Evolutionary conservation across 2,888 invertebrate genomes (phyloP).

Genomic region (Seladonia tumulorum): DNA sequence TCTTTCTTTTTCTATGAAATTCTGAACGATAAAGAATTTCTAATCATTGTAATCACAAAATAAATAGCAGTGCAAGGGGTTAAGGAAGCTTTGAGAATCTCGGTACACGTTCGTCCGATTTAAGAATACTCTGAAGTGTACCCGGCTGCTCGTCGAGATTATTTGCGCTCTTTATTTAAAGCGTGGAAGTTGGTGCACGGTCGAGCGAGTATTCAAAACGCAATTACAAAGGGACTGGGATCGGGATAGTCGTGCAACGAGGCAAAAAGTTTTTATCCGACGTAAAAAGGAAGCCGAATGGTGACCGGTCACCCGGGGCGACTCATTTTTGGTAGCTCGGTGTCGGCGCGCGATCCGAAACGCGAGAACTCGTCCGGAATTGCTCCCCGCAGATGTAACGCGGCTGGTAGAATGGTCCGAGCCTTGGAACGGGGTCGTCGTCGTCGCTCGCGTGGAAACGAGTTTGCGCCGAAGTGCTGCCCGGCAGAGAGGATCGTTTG

Average conservation of each 20-base stretch:
- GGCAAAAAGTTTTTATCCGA: not conserved
- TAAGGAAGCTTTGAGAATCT: no score
- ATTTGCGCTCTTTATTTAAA: not conserved
- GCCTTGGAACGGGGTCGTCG: conserved; percentile 61
- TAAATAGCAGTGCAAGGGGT: no score
- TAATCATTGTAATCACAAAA: no score
- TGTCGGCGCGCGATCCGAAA: conserved; percentile 64
- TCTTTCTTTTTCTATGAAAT: no score
- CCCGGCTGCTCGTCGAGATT: not conserved
- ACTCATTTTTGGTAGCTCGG: conserved; percentile 70
- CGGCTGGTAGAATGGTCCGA: conserved; percentile 6
- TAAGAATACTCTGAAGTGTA: not conserved
- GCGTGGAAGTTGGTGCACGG: not conserved
- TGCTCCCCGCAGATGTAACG: conserved; percentile 52
- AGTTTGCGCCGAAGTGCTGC: conserved; percentile 66
- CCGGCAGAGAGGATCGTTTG: conserved; percentile 67
- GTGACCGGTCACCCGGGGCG: conserved; percentile 31
- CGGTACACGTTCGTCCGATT: no score
- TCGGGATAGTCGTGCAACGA: not conserved
- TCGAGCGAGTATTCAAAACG: not conserved
- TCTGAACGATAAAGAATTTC: no score
- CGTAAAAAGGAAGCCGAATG: not conserved
- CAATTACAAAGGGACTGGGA: not conserved
- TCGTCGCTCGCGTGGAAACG: conserved; percentile 65
- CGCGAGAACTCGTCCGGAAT: conserved; percentile 53